A percentile compares a stretch with the other conserved stretches of the same genome.
Conservation (phyloP, 2,888 invertebrate species). For the Drosophila borborema region DNA sequence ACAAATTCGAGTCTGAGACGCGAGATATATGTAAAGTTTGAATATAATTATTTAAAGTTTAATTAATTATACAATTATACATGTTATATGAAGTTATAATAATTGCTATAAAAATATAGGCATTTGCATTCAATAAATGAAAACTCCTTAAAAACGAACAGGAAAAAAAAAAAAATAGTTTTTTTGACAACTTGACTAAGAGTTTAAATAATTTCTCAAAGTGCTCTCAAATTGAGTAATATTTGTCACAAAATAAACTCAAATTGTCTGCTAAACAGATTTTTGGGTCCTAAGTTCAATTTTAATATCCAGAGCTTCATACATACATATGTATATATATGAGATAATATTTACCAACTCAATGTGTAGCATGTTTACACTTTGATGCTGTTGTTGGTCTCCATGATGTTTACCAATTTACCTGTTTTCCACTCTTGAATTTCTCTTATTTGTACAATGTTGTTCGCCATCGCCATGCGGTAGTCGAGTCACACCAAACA, state of each 20-base stretch:
- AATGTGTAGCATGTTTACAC: conserved; percentile 64
- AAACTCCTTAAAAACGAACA: no score
- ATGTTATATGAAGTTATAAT: no score
- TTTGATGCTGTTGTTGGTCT: conserved; percentile 35
- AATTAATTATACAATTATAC: no score
- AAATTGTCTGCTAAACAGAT: conserved; percentile 5
- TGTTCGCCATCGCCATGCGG: conserved; percentile 62
- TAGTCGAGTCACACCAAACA: conserved; percentile 42
- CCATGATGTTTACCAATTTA: conserved; percentile 31
- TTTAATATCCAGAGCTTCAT: conserved; percentile 8
- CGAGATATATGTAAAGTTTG: no score
- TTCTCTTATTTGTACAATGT: conserved; percentile 61
- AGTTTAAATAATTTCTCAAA: not conserved
- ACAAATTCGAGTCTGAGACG: no score
- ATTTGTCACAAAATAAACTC: conserved; percentile 4
- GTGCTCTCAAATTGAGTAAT: not conserved
- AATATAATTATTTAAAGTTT: no score
- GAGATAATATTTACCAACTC: conserved; percentile 20
- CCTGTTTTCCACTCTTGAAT: conserved; percentile 50
- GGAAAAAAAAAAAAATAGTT: no score
- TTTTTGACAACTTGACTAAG: not conserved
- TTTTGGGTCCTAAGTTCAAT: not conserved
- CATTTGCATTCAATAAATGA: no score
- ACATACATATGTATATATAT: conserved; percentile 15
- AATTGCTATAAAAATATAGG: no score